These are phyloP conservation scores for Acheta domesticus DNA, from an alignment of 2,888 invertebrate genomes.

Conservation along the genomic window DNA sequence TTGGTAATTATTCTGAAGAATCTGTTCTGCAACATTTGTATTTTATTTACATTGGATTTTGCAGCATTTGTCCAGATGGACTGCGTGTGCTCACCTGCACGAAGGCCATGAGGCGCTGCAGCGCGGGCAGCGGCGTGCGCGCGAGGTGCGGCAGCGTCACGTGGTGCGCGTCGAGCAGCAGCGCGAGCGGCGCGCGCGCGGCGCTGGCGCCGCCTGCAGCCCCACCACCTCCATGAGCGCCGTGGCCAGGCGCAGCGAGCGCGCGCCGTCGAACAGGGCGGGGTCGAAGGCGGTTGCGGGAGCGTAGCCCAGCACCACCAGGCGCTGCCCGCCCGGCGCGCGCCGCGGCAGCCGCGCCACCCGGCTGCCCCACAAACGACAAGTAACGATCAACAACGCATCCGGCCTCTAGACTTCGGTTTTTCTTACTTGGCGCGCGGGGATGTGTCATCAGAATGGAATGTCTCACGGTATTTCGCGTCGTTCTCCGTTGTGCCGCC, in stretches of 20 bases:
- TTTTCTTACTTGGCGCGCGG: no score
- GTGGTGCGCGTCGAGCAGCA: neutral
- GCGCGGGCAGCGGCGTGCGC: neutral
- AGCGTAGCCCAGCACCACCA: neutral
- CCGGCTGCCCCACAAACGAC: neutral
- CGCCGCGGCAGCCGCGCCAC: neutral
- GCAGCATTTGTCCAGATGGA: no score
- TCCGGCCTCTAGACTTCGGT: no score
- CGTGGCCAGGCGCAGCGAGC: neutral
- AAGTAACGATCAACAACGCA: no score
- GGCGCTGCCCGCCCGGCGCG: neutral
- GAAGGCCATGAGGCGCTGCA: neutral
- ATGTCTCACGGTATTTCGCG: no score
- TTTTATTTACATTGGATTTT: no score
- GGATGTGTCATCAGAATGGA: no score
- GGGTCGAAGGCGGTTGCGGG: neutral
- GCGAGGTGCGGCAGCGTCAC: neutral
- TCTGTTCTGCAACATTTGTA: no score
- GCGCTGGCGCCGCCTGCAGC: neutral
- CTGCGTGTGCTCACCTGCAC: neutral
- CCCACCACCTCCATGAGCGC: neutral
- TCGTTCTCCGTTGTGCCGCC: no score
- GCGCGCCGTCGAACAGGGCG: neutral
- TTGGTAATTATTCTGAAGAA: no score
- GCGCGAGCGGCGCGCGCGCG: neutral